These are phyloP conservation scores for Apotomis capreana DNA, from an alignment of 2,888 invertebrate genomes.

Conservation along the genomic window DNA sequence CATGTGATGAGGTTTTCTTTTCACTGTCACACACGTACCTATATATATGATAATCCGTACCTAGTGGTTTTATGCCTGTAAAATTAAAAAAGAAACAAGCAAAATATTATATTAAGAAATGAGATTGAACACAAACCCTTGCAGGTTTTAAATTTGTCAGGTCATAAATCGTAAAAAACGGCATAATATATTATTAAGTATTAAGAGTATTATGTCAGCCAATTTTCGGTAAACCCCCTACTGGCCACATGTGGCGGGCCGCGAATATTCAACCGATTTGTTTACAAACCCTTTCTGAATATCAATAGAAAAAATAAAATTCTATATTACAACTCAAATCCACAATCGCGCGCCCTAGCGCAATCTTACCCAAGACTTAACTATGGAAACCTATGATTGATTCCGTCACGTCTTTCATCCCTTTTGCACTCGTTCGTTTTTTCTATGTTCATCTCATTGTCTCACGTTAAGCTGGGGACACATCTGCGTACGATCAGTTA, in stretches of 20 bases:
- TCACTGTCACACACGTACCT: too few relatives aligned
- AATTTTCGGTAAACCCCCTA: conserved; percentile 19
- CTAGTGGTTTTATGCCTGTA: too few relatives aligned
- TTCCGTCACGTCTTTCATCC: conserved; percentile 30
- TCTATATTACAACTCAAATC: conserved; percentile 38
- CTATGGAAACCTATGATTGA: conserved; percentile 39
- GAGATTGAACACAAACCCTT: too few relatives aligned
- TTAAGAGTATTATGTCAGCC: conserved; percentile 15
- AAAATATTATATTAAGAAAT: too few relatives aligned
- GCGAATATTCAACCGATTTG: conserved; percentile 34
- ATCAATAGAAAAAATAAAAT: conserved; percentile 35
- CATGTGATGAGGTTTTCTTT: too few relatives aligned
- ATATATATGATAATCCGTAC: too few relatives aligned
- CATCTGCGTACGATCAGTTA: conserved; percentile 39
- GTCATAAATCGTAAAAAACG: conserved; percentile 10
- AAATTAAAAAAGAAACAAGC: too few relatives aligned
- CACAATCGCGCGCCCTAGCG: conserved; percentile 35
- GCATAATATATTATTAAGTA: conserved; percentile 2
- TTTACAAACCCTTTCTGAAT: conserved; percentile 37
- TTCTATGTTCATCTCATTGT: conserved; percentile 17
- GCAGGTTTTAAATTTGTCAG: neutral
- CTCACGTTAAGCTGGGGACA: conserved; percentile 35
- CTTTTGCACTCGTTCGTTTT: conserved; percentile 8
- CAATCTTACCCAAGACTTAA: conserved; percentile 37
- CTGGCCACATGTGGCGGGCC: conserved; percentile 33